These are phyloP conservation scores for Scomber japonicus DNA, from an alignment of 2,113 vertebrate genomes.

Conservation along the genomic window DNA sequence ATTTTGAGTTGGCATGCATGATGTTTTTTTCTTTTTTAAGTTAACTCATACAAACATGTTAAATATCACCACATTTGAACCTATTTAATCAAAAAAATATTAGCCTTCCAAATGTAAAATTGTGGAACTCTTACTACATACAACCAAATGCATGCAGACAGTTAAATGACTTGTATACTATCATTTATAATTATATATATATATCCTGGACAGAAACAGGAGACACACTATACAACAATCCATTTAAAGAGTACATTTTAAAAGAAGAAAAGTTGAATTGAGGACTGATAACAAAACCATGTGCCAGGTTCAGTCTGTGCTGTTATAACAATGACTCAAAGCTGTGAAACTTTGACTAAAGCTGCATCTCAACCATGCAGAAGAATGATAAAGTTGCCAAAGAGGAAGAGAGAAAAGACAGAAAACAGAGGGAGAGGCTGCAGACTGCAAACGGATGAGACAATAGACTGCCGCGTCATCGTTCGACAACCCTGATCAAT, in stretches of 20 bases:
- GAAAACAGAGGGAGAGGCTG: slow-evolving; percentile 17
- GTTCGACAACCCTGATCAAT: slow-evolving; percentile 70
- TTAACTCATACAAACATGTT: not conserved
- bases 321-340: not conserved
- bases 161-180: not conserved
- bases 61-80: not conserved
- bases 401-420: slow-evolving; percentile 3
- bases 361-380: not conserved
- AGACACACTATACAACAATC: not conserved
- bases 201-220: not conserved
- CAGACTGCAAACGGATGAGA: slow-evolving; percentile 59
- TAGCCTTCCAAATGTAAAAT: not conserved
- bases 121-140: not conserved
- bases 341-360: not conserved
- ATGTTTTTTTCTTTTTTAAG: not conserved
- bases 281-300: not conserved
- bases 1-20: not conserved
- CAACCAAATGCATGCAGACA: not conserved
- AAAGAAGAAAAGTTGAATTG: not conserved
- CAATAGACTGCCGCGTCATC: slow-evolving; percentile 66
- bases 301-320: not conserved
- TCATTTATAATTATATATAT: no score
- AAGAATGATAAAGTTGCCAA: slow-evolving; percentile 8
- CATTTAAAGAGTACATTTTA: not conserved
- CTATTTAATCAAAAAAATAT: not conserved